Conservation (phyloP, 2,888 invertebrate genomes). For the Tetramorium bicarinatum region DNA sequence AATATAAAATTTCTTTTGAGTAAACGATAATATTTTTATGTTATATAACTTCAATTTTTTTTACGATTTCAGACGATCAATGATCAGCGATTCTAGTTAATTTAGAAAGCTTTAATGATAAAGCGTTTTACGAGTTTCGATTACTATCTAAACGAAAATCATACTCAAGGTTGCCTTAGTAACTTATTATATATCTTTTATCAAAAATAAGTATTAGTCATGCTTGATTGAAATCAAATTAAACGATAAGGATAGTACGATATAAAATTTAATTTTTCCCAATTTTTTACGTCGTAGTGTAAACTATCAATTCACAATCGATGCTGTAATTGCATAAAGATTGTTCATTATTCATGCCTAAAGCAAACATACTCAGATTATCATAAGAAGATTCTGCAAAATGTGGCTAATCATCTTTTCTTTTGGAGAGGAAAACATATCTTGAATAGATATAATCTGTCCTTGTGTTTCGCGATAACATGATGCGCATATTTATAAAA, state of each 20-base stretch:
- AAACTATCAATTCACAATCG: background rate
- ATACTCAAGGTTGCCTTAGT: constrained; percentile 15
- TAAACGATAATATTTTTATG: background rate
- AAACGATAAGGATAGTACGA: background rate
- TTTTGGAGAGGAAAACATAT: constrained; percentile 20
- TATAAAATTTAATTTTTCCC: background rate
- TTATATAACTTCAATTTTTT: background rate
- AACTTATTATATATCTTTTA: constrained; percentile 38
- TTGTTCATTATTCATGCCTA: background rate
- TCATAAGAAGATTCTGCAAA: background rate
- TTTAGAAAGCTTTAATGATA: constrained; percentile 26
- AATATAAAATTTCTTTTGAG: background rate
- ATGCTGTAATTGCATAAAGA: background rate
- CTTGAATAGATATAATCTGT: constrained; percentile 37
- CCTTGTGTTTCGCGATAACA: constrained; percentile 37
- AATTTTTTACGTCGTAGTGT: background rate
- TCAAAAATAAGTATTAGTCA: constrained; percentile 21
- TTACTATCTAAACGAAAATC: constrained; percentile 35
- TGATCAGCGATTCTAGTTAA: background rate
- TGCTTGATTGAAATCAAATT: constrained; percentile 32
- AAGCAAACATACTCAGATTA: background rate
- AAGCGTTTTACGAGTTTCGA: constrained; percentile 33
- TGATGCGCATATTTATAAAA: constrained; percentile 43
- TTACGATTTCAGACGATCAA: background rate
- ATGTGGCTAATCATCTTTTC: background rate